Base-by-base conservation (phyloP, 2,888 invertebrate genomes). In the Drosophila anceps region DNA sequence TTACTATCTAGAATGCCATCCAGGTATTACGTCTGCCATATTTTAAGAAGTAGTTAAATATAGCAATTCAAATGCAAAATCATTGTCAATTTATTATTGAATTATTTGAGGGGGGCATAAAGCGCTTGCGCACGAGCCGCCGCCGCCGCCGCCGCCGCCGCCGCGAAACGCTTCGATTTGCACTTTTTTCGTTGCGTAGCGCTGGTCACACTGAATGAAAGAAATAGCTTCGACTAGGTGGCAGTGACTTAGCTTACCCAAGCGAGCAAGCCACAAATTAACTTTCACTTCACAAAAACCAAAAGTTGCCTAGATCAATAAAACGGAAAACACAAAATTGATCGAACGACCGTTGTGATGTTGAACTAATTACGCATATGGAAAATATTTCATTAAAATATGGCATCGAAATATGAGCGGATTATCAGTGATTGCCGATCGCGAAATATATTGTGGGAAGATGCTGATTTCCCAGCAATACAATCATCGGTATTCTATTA, bases 401-500 rank as follows among this genome's bases (percentile, higher is more conserved):
- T 93, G 93, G 92, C 93, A 70, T 92, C 93, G 54, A 92, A 92
- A 79, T 97, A 96, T 95, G 97, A 97, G 93, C 95, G 96, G 74
- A 96, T 98, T 88, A 96, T 96, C 93, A 95, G 95, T 90, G 95
- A 95, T 87, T 98, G 97, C 93, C 94, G 96, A 91, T 95, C 96
- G 93, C 95, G 96, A 81, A 96, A 95, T 44, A 95, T 96, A 92
- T 94, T 97, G 24, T 98, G 97, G 97, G 97, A 98, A 93, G 98
- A 98, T 93, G 96, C 97, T 0, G 98, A 98, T 92, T 98, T 98
- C 93, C 96, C 97, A 4, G 97, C 98, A 4, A 95, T 96, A 10
- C 98, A 98, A 93, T 94, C 96, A 7, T 98, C 98, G 2, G 97
- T 98, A 9, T 98, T 98, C 92, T 98, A 98, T 92, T 97, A 98